Percentiles rank a stretch among this genome's conserved stretches.
Evolutionary conservation across 1,140 invertebrate genomes (phyloP).

Genomic region (Sarcophaga bullata): DNA sequence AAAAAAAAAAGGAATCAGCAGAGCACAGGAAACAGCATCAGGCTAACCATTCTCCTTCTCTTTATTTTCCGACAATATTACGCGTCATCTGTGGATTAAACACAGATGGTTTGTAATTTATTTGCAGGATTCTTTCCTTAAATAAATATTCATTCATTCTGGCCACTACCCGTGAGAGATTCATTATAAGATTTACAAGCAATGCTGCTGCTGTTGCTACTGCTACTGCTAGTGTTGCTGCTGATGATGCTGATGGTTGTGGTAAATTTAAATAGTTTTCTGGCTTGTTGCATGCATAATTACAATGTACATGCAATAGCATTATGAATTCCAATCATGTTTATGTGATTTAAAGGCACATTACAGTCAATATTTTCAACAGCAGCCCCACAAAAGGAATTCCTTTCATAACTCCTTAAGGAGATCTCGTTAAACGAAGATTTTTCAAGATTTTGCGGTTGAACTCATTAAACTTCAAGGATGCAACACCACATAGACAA

Average conservation of each 20-base stretch:
- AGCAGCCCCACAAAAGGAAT: background rate
- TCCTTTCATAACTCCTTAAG: background rate
- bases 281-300: constrained; percentile 2
- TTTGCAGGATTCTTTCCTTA: background rate
- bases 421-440: background rate
- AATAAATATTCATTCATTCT: background rate
- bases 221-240: too few relatives aligned
- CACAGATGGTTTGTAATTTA: background rate
- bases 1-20: background rate
- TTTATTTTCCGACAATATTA: background rate
- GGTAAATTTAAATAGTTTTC: background rate
- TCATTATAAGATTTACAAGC: background rate
- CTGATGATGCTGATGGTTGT: background rate
- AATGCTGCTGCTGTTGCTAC: too few relatives aligned
- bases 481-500: background rate
- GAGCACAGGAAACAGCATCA: background rate
- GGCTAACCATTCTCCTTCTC: background rate
- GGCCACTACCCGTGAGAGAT: background rate
- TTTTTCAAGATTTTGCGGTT: constrained; percentile 5
- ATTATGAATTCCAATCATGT: background rate
- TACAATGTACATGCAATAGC: background rate
- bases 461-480: constrained; percentile 5
- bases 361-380: background rate
- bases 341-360: background rate
- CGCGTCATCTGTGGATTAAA: constrained; percentile 4